Base-by-base conservation (phyloP, 2,797 vertebrate species). In the Tragelaphus eurycerus region DNA sequence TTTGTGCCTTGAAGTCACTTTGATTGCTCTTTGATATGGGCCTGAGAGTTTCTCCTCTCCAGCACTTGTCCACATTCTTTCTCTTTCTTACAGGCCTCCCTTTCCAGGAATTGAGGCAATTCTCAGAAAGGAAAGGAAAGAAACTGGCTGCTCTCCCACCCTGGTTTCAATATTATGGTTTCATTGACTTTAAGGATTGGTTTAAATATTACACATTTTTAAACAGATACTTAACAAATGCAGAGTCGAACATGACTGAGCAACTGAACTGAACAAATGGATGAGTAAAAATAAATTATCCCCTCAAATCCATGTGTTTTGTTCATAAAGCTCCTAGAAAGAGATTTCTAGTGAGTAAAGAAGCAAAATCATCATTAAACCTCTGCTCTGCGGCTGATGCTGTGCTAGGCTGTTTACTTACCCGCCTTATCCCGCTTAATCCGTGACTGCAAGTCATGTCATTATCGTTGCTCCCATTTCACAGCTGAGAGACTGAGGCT, bases 381-480 rank as follows among this genome's bases (percentile, higher is more conserved):
- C 14, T n/a, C 57, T 31, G 0, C 59, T 10, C 0, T 29, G 8
- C 15, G 6, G 9, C n/a, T 13, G 27, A 6, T 11, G 50, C 54
- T 19, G 6, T 27, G 27, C 38, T 23, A 6, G 31, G 11, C 57
- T 21, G 11, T 25, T 12, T 6, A 2, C 59, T 60, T 7, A 23
- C 43, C 43, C 8, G 3, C 4, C 1, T 9, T 13, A 0, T 29
- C 29, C 11, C 52, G 6, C 12, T 14, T 1, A 29, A 6, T 7
- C 82, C 17, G 0, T 0, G 15, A 1, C 12, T 38, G 74, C 54
- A 4, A 29, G 83, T 27, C 9, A 10, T 6, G 15, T 34, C 16
- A 13, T 12, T 10, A 0, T 27, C 25, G n/a, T 7, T 2, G 2
- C 31, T 29, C 19, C 34, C 23, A 1, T 27, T 13, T 76, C n/a